Percentiles rank a stretch among this genome's conserved stretches.
These are phyloP conservation scores for Lampropteryx suffumata DNA, from an alignment of 2,888 invertebrate genomes.

Conservation along the genomic window DNA sequence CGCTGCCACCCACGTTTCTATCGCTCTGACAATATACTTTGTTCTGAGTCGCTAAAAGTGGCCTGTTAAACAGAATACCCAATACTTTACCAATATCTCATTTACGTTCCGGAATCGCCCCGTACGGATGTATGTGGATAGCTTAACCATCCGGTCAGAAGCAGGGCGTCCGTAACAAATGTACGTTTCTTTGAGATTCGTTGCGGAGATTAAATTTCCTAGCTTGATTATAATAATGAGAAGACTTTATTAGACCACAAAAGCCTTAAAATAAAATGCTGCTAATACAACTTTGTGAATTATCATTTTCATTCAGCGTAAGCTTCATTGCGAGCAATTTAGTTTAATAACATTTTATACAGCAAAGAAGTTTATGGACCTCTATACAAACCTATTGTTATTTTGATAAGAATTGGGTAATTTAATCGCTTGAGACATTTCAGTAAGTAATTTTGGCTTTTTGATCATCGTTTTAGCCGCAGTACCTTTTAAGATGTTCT, in stretches of 20 bases:
- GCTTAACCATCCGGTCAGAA: constrained; percentile 14
- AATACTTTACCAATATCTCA: neutral
- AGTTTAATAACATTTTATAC: constrained; percentile 9
- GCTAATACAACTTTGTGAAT: constrained; percentile 21
- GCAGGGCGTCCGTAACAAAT: constrained; percentile 22
- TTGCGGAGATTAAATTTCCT: constrained; percentile 24
- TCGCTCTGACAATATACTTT: no score
- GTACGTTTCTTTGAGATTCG: constrained; percentile 19
- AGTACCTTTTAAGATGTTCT: no score
- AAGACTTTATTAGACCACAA: constrained; percentile 24
- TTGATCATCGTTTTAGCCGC: no score
- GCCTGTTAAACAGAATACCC: no score
- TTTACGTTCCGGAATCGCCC: constrained; percentile 2
- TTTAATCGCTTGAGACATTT: no score
- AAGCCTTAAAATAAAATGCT: constrained; percentile 25
- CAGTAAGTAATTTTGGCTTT: no score
- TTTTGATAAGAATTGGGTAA: no score
- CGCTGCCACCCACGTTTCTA: no score
- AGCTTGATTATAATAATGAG: constrained; percentile 34
- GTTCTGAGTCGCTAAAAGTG: no score
- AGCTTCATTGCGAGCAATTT: constrained; percentile 12
- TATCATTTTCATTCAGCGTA: constrained; percentile 23
- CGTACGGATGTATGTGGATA: neutral
- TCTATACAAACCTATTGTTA: no score
- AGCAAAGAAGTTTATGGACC: neutral